Conservation (phyloP, 2,113 vertebrate species). For the Budorcas taxicolor region DNA sequence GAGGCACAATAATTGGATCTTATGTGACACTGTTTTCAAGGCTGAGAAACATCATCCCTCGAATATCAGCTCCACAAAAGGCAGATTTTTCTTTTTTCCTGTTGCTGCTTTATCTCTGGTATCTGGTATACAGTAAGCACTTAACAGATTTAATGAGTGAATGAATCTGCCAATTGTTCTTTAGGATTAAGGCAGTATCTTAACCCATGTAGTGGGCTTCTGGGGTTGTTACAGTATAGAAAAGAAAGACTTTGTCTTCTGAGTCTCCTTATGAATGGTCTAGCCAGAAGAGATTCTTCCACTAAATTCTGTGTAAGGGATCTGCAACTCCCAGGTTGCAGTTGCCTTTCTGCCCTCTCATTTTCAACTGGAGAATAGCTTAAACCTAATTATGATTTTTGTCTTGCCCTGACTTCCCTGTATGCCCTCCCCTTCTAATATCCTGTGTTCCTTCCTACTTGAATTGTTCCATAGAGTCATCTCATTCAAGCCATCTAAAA, state of each 20-base stretch:
- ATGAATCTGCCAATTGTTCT: background rate
- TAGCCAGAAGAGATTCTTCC: background rate
- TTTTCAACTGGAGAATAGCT: background rate
- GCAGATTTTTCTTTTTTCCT: background rate
- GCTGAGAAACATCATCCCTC: background rate
- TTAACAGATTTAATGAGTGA: slow-evolving; percentile 12
- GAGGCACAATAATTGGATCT: background rate
- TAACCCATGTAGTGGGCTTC: background rate
- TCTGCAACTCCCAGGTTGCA: background rate
- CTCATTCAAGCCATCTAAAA: background rate
- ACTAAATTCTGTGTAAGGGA: background rate
- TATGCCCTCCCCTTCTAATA: background rate
- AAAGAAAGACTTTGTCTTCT: background rate
- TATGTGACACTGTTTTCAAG: background rate
- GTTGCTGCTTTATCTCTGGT: background rate
- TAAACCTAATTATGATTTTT: background rate
- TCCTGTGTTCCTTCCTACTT: background rate
- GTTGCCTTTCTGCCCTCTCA: background rate
- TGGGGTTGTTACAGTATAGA: background rate
- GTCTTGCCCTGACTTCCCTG: background rate
- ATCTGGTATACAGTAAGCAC: background rate
- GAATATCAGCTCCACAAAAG: background rate
- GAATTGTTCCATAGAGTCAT: background rate
- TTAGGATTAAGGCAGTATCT: background rate
- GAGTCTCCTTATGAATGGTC: background rate